Conservation (phyloP, 2,113 vertebrate species). For the Pristiophorus japonicus region DNA sequence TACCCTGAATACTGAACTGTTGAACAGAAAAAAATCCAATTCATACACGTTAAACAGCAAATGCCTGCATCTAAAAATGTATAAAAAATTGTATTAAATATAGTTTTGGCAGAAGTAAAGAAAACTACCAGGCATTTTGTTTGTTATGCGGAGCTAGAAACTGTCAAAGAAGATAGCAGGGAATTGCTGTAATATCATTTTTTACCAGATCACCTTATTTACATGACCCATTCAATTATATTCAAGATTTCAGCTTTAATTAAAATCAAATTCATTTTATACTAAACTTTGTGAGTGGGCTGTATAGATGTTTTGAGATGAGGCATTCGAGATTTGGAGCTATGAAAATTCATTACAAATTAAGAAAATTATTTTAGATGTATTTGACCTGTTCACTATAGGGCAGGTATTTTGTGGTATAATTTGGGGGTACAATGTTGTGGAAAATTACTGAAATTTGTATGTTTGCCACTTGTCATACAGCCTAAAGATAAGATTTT, state of each 20-base stretch:
- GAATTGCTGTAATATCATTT: neutral
- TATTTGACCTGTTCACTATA: neutral
- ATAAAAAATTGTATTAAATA: neutral
- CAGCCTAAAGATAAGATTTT: neutral
- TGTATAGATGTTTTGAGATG: too few relatives aligned
- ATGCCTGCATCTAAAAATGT: neutral
- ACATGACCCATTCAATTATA: neutral
- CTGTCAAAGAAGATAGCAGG: neutral
- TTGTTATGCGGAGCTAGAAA: neutral
- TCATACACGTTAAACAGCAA: neutral
- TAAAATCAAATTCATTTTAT: neutral
- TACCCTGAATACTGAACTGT: neutral
- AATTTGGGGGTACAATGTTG: too few relatives aligned
- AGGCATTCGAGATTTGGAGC: neutral
- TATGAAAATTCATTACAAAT: slow-evolving; percentile 10
- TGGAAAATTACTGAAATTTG: neutral
- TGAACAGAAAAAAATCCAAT: neutral
- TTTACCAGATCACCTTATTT: neutral
- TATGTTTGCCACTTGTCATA: neutral
- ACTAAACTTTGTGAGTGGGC: neutral
- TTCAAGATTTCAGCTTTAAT: neutral
- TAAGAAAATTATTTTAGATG: neutral
- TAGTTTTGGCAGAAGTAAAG: neutral
- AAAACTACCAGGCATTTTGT: neutral
- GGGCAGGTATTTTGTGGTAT: neutral